These are phyloP conservation scores for Pseudeuparius sepicola DNA, from an alignment of 2,888 invertebrate species.

Conservation along the genomic window DNA sequence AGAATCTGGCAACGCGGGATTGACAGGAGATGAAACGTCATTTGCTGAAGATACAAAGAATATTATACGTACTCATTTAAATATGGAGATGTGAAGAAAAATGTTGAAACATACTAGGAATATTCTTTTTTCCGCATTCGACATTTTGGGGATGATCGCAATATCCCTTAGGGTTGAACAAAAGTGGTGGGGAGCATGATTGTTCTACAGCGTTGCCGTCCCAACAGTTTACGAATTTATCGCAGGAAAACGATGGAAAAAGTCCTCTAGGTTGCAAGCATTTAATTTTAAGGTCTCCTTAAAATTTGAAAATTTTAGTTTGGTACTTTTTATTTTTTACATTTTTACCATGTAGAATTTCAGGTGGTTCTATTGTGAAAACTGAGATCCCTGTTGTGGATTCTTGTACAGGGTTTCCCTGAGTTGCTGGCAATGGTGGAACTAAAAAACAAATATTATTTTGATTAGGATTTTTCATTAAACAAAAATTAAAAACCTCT, in stretches of 20 bases:
- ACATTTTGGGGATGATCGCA: conserved; percentile 58
- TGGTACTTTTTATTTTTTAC: conserved; percentile 5
- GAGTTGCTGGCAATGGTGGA: too few species aligned
- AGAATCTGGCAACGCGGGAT: too few species aligned
- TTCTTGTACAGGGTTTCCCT: too few species aligned
- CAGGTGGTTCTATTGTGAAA: conserved; percentile 18
- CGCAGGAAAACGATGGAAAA: conserved; percentile 51
- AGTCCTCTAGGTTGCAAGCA: conserved; percentile 49
- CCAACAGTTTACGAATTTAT: conserved; percentile 62
- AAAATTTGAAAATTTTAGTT: background rate
- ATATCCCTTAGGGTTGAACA: conserved; percentile 48
- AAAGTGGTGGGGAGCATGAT: conserved; percentile 50
- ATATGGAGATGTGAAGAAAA: too few species aligned
- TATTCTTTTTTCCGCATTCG: conserved; percentile 47
- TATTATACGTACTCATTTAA: too few species aligned
- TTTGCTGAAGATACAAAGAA: too few species aligned
- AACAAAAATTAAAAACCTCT: too few species aligned
- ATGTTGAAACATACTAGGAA: too few species aligned
- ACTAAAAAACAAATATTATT: too few species aligned
- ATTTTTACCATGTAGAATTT: conserved; percentile 12
- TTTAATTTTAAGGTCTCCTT: conserved; percentile 21
- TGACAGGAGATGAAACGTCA: too few species aligned
- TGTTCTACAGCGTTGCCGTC: conserved; percentile 57
- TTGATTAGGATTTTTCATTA: too few species aligned
- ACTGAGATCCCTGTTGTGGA: too few species aligned